phyloP scores from a whole-genome alignment of 2,113 vertebrate genomes.

The Malurus elegans region DNA sequence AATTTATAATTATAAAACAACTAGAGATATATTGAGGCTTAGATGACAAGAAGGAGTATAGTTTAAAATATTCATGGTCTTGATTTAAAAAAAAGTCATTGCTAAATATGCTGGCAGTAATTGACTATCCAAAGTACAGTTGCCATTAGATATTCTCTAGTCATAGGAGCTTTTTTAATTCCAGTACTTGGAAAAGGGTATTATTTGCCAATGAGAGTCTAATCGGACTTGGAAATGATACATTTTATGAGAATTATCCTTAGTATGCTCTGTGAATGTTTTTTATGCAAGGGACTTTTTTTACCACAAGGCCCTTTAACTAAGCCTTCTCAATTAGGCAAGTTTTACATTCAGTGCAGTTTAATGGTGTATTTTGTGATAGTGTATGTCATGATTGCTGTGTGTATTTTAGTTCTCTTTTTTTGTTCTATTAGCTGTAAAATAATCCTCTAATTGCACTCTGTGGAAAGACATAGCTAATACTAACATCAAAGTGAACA shows the following conservation, averaged over 20 bases:
- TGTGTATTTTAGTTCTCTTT: not conserved
- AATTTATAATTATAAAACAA: not conserved
- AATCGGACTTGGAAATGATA: not conserved
- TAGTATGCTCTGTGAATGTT: not conserved
- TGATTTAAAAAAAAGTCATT: not conserved
- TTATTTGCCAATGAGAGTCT: not conserved
- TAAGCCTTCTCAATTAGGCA: not conserved
- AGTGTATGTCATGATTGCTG: not conserved
- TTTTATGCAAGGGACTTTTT: not conserved
- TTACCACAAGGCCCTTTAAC: not conserved
- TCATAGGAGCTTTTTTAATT: not conserved
- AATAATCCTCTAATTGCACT: slow-evolving; percentile 4
- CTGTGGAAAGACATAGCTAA: not conserved
- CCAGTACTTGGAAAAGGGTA: not conserved
- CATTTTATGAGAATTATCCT: not conserved
- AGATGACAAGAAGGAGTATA: not conserved
- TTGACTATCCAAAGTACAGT: not conserved
- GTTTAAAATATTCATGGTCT: not conserved
- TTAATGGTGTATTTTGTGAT: not conserved
- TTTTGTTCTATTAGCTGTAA: not conserved
- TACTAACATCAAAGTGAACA: not conserved
- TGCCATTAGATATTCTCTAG: not conserved
- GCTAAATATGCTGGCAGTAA: not conserved
- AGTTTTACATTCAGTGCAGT: not conserved
- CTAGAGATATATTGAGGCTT: not conserved